Conservation (phyloP, 2,888 invertebrate species). For the Agrotis exclamationis region DNA sequence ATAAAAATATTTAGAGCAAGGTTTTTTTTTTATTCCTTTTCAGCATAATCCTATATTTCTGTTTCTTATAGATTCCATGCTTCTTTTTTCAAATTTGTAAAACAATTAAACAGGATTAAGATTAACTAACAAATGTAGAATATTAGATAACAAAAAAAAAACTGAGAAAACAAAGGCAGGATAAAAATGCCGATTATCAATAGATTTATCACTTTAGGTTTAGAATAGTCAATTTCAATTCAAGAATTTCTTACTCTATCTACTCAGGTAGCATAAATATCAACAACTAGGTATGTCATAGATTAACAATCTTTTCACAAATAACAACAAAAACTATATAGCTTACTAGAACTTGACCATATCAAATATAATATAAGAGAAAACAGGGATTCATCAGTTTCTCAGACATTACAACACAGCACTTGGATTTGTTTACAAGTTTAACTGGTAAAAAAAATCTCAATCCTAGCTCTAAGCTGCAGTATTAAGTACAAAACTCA, state of each 20-base stretch:
- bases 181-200: not conserved
- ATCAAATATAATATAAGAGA: constrained; percentile 2
- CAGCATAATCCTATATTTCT: not conserved
- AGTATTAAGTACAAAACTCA: constrained; percentile 29
- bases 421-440: constrained; percentile 65
- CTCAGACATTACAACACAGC: constrained; percentile 51
- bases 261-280: constrained; percentile 20
- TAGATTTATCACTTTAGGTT: too few species aligned
- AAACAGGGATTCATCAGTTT: constrained; percentile 31
- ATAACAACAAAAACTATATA: constrained; percentile 12
- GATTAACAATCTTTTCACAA: not conserved
- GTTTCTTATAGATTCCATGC: not conserved
- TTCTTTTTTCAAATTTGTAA: not conserved
- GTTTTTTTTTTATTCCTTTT: not conserved
- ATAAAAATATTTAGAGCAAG: too few species aligned
- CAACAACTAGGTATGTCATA: constrained; percentile 23
- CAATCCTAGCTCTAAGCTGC: constrained; percentile 11
- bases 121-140: not conserved
- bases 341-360: not conserved
- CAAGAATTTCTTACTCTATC: constrained; percentile 6
- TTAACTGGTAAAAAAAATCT: constrained; percentile 48
- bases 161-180: too few species aligned
- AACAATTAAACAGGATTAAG: not conserved
- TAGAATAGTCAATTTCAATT: not conserved
- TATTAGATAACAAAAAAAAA: not conserved